Percentiles rank a stretch among this genome's conserved stretches.
phyloP scores from a whole-genome alignment of 2,113 vertebrate genomes.

The Trematocara marginatum region DNA sequence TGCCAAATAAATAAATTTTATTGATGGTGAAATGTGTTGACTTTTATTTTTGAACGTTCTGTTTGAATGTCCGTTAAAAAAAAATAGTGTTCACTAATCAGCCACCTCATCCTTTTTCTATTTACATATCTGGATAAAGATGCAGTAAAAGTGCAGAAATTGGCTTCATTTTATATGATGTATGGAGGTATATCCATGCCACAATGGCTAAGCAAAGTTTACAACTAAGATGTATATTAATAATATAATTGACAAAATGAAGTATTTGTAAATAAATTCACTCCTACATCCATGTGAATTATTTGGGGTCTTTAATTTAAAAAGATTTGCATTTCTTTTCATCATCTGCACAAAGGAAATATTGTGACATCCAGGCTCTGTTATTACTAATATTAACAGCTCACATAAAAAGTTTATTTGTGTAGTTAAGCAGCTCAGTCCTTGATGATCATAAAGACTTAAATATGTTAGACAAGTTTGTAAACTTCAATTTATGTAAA shows the following conservation, averaged over 20 bases:
- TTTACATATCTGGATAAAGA: not conserved
- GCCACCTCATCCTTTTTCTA: not conserved
- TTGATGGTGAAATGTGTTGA: not conserved
- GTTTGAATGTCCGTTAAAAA: not conserved
- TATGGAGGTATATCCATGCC: not conserved
- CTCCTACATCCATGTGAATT: not conserved
- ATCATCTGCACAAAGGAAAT: not conserved
- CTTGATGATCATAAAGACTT: not conserved
- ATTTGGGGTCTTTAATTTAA: not conserved
- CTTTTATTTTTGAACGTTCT: slow-evolving; percentile 10
- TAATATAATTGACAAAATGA: not conserved
- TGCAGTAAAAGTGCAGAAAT: not conserved
- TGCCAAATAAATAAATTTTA: slow-evolving; percentile 27
- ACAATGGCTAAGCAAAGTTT: not conserved
- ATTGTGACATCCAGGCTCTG: not conserved
- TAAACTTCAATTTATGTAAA: not conserved
- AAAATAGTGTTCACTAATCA: slow-evolving; percentile 50
- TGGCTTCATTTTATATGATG: not conserved
- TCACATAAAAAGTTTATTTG: not conserved
- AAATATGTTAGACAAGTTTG: not conserved
- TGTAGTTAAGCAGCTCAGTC: not conserved
- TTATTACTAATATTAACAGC: not conserved
- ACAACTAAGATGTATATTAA: not conserved
- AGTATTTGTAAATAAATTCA: not conserved
- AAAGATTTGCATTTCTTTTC: not conserved